Conservation (phyloP, 2,797 vertebrate species). For the Mus minutoides region DNA sequence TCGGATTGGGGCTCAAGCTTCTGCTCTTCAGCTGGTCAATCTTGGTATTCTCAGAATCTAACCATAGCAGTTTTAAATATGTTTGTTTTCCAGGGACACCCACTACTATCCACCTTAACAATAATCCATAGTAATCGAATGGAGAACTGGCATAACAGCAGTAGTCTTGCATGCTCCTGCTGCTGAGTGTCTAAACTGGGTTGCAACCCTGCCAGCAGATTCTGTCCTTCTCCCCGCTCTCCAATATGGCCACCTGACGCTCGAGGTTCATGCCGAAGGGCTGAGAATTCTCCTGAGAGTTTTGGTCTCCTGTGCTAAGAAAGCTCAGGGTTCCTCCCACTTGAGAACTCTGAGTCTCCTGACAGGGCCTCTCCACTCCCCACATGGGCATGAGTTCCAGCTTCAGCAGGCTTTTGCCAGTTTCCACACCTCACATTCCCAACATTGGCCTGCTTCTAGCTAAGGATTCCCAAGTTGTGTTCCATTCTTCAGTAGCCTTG, state of each 20-base stretch:
- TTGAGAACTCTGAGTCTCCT: not conserved
- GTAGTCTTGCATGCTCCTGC: not conserved
- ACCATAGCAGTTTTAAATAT: not conserved
- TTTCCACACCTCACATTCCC: not conserved
- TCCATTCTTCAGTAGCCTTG: not conserved
- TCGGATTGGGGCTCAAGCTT: not conserved
- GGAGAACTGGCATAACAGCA: not conserved
- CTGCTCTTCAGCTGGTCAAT: not conserved
- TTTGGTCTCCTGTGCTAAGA: not conserved
- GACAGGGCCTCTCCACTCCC: not conserved
- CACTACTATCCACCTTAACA: not conserved
- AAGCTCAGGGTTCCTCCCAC: no score
- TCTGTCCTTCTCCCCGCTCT: not conserved
- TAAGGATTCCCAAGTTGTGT: not conserved
- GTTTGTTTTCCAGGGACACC: not conserved
- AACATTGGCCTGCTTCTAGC: accelerated
- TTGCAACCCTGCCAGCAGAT: not conserved
- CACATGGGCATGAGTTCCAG: accelerated
- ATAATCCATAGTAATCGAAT: not conserved
- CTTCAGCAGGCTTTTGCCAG: accelerated
- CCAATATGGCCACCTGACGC: not conserved
- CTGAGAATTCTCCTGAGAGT: no score
- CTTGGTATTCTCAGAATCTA: not conserved
- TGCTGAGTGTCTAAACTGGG: not conserved
- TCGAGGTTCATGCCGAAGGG: not conserved